These are phyloP conservation scores for Rhodeus uyekii DNA, from an alignment of 2,797 vertebrate genomes.

Conservation along the genomic window DNA sequence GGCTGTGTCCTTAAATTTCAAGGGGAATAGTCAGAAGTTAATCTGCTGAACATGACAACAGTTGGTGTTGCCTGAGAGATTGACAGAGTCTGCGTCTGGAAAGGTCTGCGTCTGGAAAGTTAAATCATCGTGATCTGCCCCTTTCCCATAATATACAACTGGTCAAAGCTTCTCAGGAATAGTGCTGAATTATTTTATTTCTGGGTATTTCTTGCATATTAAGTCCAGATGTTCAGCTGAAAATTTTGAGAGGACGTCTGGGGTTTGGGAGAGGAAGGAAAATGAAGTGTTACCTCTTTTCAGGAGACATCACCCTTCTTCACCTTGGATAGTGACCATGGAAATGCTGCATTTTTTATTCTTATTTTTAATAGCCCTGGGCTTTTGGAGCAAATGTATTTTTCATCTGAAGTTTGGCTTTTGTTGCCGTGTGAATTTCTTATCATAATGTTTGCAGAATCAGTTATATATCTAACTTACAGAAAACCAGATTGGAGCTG, in stretches of 20 bases:
- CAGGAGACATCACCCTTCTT: constrained; percentile 42
- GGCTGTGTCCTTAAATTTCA: constrained; percentile 35
- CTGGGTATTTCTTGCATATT: constrained; percentile 54
- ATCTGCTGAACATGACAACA: constrained; percentile 44
- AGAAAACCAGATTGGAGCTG: not conserved
- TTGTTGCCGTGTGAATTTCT: constrained; percentile 33
- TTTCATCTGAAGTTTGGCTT: constrained; percentile 34
- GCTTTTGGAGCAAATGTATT: constrained; percentile 25
- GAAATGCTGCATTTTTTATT: constrained; percentile 14
- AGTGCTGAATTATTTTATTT: constrained; percentile 49
- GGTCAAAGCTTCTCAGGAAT: constrained; percentile 26
- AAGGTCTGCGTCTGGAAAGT: constrained; percentile 27
- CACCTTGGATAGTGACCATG: constrained; percentile 45
- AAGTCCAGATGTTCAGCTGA: constrained; percentile 60
- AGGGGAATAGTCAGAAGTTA: constrained; percentile 33
- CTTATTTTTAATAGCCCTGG: constrained; percentile 5
- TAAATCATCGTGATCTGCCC: constrained; percentile 23
- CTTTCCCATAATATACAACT: constrained; percentile 53
- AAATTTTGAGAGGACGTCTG: constrained; percentile 37
- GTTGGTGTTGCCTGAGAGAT: constrained; percentile 40
- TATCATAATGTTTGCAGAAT: constrained; percentile 53
- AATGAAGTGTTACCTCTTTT: constrained; percentile 51
- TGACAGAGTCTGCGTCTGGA: constrained; percentile 20
- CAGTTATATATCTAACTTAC: constrained; percentile 18
- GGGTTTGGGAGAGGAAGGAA: constrained; percentile 29